Evolutionary conservation across 2,797 vertebrate genomes (phyloP).

Genomic region (Acestrorhynchus altus): DNA sequence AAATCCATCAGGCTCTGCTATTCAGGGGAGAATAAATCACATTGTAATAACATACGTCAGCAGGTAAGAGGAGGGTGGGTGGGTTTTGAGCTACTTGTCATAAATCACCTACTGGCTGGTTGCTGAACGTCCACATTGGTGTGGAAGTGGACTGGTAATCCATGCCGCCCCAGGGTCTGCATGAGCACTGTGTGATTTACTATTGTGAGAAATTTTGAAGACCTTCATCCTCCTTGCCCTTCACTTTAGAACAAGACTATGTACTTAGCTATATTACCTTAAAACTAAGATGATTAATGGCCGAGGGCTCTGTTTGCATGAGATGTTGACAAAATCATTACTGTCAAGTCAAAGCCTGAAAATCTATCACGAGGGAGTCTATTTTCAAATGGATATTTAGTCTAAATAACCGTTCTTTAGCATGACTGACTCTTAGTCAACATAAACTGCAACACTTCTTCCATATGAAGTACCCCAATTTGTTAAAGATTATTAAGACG

Average conservation of each 20-base stretch:
- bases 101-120: constrained; percentile 64
- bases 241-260: constrained; percentile 27
- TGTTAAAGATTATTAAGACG: constrained; percentile 1
- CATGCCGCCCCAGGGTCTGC: constrained; percentile 31
- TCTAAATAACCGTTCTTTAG: neutral
- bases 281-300: constrained; percentile 29
- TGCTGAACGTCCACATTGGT: constrained; percentile 50
- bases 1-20: constrained; percentile 64
- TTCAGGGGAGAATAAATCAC: constrained; percentile 65
- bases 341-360: neutral
- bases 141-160: constrained; percentile 54
- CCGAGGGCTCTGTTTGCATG: constrained; percentile 12
- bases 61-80: constrained; percentile 59
- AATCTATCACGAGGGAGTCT: neutral
- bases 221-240: constrained; percentile 35
- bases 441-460: neutral
- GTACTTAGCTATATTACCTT: constrained; percentile 34
- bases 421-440: constrained; percentile 2
- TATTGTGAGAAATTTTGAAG: constrained; percentile 54
- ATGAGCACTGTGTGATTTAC: constrained; percentile 43
- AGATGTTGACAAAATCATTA: constrained; percentile 4
- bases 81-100: constrained; percentile 59
- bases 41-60: constrained; percentile 71
- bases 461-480: neutral
- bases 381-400: neutral